Conservation (phyloP, 2,113 vertebrate genomes). For the Paralichthys olivaceus region DNA sequence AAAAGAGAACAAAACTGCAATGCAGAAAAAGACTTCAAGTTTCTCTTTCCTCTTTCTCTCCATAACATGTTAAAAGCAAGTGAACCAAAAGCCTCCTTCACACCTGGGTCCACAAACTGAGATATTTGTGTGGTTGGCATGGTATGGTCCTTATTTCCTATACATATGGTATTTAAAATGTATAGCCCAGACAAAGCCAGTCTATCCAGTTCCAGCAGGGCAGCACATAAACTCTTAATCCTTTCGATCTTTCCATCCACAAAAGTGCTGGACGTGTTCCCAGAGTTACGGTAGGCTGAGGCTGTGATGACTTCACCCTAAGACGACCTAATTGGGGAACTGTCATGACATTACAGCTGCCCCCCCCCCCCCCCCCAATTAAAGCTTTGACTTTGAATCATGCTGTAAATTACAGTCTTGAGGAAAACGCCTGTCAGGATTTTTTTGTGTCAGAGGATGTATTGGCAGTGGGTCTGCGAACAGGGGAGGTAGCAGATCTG, state of each 20-base stretch:
- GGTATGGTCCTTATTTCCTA: conserved; percentile 43
- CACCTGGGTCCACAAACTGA: too few relatives aligned
- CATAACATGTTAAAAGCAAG: conserved; percentile 6
- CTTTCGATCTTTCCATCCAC: conserved; percentile 56
- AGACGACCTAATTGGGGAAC: conserved; percentile 65
- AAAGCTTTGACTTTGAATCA: conserved; percentile 65
- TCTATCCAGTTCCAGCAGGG: conserved; percentile 42
- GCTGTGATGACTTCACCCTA: conserved; percentile 64
- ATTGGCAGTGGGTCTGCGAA: conserved; percentile 66
- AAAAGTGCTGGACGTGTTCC: conserved; percentile 59
- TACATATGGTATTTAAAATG: conserved; percentile 23
- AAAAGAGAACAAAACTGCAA: too few relatives aligned
- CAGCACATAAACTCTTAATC: conserved; percentile 49
- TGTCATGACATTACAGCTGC: conserved; percentile 57
- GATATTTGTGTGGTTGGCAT: not conserved
- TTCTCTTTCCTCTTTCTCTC: not conserved
- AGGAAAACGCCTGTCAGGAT: conserved; percentile 59
- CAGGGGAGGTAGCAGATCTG: conserved; percentile 69
- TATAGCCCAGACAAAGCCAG: conserved; percentile 48
- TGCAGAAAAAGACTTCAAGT: too few relatives aligned
- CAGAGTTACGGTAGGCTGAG: conserved; percentile 49
- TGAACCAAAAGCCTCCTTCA: not conserved
- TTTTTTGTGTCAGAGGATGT: conserved; percentile 76
- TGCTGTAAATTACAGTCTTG: conserved; percentile 68
- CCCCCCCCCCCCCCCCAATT: conserved; percentile 40